Conservation (phyloP, 1,140 invertebrate genomes). For the Drosophila navojoa region DNA sequence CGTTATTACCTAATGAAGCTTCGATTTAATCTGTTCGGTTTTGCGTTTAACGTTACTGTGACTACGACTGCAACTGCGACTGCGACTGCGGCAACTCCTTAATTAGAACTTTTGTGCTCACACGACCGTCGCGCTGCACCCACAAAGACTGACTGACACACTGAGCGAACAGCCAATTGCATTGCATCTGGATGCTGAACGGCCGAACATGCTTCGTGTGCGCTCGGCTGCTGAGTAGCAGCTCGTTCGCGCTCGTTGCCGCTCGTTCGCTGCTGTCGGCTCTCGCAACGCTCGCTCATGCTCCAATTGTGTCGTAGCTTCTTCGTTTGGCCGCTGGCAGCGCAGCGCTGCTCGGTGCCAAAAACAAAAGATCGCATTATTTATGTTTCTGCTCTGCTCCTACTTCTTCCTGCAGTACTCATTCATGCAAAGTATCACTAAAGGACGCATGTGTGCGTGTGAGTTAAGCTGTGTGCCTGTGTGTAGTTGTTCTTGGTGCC, state of each 20-base stretch:
- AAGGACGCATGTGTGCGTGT: conserved; percentile 54
- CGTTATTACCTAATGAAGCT: conserved; percentile 51
- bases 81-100: background rate
- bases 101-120: conserved; percentile 10
- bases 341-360: conserved; percentile 25
- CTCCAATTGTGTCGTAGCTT: conserved; percentile 59
- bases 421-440: conserved; percentile 76
- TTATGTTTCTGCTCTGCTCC: conserved; percentile 39
- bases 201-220: conserved; percentile 9
- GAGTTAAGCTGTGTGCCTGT: background rate
- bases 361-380: conserved; percentile 70
- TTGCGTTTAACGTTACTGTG: background rate
- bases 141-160: conserved; percentile 72
- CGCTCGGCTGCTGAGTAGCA: conserved; percentile 17
- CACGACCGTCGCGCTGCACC: conserved; percentile 66
- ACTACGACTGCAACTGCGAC: conserved; percentile 4
- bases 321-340: conserved; percentile 15
- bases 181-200: conserved; percentile 56
- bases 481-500: background rate
- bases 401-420: conserved; percentile 19
- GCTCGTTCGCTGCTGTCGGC: conserved; percentile 7
- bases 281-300: conserved; percentile 35
- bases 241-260: background rate
- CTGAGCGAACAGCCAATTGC: conserved; percentile 46
- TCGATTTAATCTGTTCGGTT: conserved; percentile 25